Evolutionary conservation across 2,797 vertebrate genomes (phyloP).

Genomic region (Rhinatrema bivittatum): DNA sequence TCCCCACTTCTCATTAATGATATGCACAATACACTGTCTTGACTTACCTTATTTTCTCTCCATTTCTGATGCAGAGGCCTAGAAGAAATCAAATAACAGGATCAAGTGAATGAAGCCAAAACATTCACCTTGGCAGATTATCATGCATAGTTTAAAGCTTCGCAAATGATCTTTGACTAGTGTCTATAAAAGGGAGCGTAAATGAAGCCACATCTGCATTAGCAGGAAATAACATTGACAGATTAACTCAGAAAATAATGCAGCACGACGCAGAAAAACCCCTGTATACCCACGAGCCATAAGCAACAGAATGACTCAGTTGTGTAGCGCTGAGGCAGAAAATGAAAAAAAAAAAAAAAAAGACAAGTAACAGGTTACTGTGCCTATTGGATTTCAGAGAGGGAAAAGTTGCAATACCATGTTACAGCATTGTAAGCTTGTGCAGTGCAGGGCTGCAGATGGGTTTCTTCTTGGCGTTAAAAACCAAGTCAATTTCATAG

Average conservation of each 20-base stretch:
- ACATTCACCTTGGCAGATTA: constrained; percentile 41
- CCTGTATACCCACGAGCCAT: constrained; percentile 30
- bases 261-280: constrained; percentile 35
- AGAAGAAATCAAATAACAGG: constrained; percentile 66
- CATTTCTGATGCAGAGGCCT: constrained; percentile 84
- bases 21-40: constrained; percentile 46
- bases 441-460: too few species aligned
- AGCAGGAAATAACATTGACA: constrained; percentile 18
- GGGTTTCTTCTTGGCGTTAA: too few species aligned
- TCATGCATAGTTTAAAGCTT: constrained; percentile 47
- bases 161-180: constrained; percentile 29
- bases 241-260: constrained; percentile 25
- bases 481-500: too few species aligned
- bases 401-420: constrained; percentile 48
- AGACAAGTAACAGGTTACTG: constrained; percentile 77
- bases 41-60: constrained; percentile 86
- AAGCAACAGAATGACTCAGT: constrained; percentile 49
- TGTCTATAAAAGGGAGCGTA: constrained; percentile 12
- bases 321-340: constrained; percentile 40
- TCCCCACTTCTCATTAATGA: not conserved
- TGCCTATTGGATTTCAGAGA: constrained; percentile 57
- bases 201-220: constrained; percentile 40
- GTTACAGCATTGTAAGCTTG: too few species aligned
- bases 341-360: constrained; percentile 10
- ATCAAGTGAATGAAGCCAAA: constrained; percentile 51